A percentile compares a stretch with the other conserved stretches of the same genome.
Conservation (phyloP, 1,140 invertebrate species). For the Eufriesea mexicana region DNA sequence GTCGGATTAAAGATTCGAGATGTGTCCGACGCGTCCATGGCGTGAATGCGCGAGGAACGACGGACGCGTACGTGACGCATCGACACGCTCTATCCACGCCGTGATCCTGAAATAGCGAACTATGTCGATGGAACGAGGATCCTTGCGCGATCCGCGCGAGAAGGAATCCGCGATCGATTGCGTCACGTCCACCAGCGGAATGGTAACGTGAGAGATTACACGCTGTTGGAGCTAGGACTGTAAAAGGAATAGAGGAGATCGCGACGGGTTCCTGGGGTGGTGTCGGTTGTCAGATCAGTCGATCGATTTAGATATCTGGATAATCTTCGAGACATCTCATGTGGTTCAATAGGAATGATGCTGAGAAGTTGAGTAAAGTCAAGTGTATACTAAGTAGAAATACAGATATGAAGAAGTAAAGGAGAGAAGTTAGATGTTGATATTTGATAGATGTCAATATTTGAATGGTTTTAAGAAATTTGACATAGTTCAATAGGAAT, state of each 20-base stretch:
- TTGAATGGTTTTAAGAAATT: no score
- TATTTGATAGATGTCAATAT: no score
- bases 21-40: slow-evolving; percentile 68
- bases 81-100: slow-evolving; percentile 1
- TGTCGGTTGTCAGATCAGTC: background rate
- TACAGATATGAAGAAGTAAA: no score
- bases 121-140: slow-evolving; percentile 31
- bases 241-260: slow-evolving; percentile 14
- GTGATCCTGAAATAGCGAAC: slow-evolving; percentile 36
- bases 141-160: slow-evolving; percentile 11
- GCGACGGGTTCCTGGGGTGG: background rate
- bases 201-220: slow-evolving; percentile 21
- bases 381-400: no score
- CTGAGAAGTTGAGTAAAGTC: no score
- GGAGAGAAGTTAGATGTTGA: no score
- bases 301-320: background rate
- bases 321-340: background rate
- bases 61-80: slow-evolving; percentile 49
- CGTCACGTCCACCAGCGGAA: slow-evolving; percentile 24
- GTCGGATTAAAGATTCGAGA: slow-evolving; percentile 78
- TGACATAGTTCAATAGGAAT: no score
- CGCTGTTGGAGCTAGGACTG: background rate
- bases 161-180: slow-evolving; percentile 32
- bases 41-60: slow-evolving; percentile 71
- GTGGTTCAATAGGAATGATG: no score